Percentiles rank a stretch among this genome's conserved stretches.
These are phyloP conservation scores for Meloidogyne chitwoodi DNA, from an alignment of 1,140 invertebrate genomes.

Conservation along the genomic window DNA sequence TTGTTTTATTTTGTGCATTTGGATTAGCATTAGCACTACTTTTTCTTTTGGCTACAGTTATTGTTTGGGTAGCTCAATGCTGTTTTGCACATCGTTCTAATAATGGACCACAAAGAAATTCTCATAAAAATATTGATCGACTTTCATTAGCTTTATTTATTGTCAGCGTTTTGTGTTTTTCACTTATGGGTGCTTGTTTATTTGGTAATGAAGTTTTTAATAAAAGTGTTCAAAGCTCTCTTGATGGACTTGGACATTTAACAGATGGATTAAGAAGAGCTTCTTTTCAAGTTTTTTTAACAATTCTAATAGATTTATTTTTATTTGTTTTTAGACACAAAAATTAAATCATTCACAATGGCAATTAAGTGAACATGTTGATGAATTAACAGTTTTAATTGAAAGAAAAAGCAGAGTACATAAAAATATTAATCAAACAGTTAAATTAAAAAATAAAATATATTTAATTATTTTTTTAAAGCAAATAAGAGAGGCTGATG, in stretches of 20 bases:
- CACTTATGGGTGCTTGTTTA: constrained; percentile 23
- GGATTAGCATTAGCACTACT: constrained; percentile 19
- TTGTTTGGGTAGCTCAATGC: constrained; percentile 17
- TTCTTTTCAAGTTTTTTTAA: constrained; percentile 1
- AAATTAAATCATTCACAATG: constrained; percentile 22
- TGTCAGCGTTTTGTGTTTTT: constrained; percentile 26
- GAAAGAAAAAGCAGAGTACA: constrained; percentile 16
- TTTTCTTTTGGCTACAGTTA: constrained; percentile 16
- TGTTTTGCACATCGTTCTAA: constrained; percentile 21
- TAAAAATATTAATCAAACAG: constrained; percentile 26
- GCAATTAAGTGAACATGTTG: constrained; percentile 15
- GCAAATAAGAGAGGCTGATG: constrained; percentile 22
- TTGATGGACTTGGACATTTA: constrained; percentile 7
- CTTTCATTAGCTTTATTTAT: constrained; percentile 27
- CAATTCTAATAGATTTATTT: background rate
- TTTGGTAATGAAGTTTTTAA: constrained; percentile 29
- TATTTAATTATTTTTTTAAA: background rate
- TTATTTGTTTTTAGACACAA: constrained; percentile 7
- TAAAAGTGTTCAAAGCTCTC: constrained; percentile 22
- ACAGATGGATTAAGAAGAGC: constrained; percentile 14
- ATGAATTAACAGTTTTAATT: constrained; percentile 27
- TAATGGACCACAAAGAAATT: constrained; percentile 7
- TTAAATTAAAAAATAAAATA: background rate
- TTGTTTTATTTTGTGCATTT: constrained; percentile 25
- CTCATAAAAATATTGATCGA: constrained; percentile 9